Evolutionary conservation across 2,888 invertebrate species (phyloP).

Genomic region (Dyspetes luteomarginatus): DNA sequence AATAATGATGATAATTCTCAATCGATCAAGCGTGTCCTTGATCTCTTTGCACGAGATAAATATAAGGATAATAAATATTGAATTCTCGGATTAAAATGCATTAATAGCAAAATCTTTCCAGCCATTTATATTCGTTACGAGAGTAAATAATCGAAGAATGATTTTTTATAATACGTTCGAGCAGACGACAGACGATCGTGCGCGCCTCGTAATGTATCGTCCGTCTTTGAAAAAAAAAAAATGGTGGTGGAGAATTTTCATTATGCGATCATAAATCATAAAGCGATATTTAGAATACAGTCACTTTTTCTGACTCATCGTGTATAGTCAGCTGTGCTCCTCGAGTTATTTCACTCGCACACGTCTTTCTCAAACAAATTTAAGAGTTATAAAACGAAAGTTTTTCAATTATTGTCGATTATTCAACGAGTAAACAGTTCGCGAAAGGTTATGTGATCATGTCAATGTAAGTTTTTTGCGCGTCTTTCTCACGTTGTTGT

Average conservation of each 20-base stretch:
- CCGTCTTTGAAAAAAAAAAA: neutral
- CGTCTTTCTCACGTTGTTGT: slow-evolving; percentile 17
- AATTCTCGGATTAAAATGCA: too few species aligned
- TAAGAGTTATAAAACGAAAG: neutral
- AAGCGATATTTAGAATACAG: slow-evolving; percentile 29
- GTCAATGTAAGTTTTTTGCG: slow-evolving; percentile 52
- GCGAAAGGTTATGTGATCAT: slow-evolving; percentile 42
- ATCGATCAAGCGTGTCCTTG: too few species aligned
- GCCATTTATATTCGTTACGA: too few species aligned
- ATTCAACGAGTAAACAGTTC: neutral
- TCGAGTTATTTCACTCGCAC: neutral
- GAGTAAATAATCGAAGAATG: neutral
- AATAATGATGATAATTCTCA: too few species aligned
- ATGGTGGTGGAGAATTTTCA: slow-evolving; percentile 3
- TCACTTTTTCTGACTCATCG: slow-evolving; percentile 36
- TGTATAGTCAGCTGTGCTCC: neutral
- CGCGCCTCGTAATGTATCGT: neutral
- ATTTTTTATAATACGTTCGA: neutral
- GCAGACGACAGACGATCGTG: neutral
- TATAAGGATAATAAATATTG: too few species aligned
- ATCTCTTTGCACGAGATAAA: too few species aligned
- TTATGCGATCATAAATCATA: slow-evolving; percentile 20
- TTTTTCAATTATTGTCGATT: slow-evolving; percentile 2
- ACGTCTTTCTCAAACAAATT: neutral
- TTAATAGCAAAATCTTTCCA: too few species aligned